Base-by-base conservation (phyloP, 2,888 invertebrate genomes). In the Rhingia campestris region DNA sequence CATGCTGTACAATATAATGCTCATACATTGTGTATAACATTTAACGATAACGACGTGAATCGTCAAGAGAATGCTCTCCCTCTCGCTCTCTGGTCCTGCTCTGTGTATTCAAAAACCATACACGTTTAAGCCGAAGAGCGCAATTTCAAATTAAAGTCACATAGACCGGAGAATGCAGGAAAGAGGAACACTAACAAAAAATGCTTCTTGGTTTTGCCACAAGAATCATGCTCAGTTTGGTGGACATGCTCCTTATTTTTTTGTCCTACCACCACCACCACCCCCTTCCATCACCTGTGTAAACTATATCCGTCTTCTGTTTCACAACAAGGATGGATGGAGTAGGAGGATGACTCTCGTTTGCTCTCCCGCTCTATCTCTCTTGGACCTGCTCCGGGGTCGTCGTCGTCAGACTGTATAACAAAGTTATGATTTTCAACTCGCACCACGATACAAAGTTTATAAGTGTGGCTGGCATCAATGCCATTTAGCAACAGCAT, bases 271-370 rank as follows among this genome's bases (percentile, higher is more conserved):
- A 59, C 12, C 6, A 61, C 7, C 58, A 41, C 59, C 64, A 66
- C 47, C 54, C 6, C 45, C 14, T 35, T 30, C 56, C 72, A 39
- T 73, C 67, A 82, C 79, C 79, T 82, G 82, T 77, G 66, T 47
- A 47, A 14, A 7, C 59, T 66, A 76, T 76, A 56, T 22, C 49
- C 58, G 33, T 43, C 49, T 49, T 74, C 39, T 54, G 53, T 61
- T 72, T 53, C 54, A 43, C 30, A 63, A 51, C 30, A 37, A 4
- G 33, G 22, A 43, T 33, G 72, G 33, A 43, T 10, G 10, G 54
- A 58, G 47, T 43, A 73, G 41, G 51, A 75, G 58, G 43, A 58
- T 45, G 10, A 30, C 35, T 47, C 32, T 61, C 47, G 64, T 41
- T 56, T 47, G n/a, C 33, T 58, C 32, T 32, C 53, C 39, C 32